These are phyloP conservation scores for Suricata suricatta DNA, from an alignment of 2,113 vertebrate species.

Conservation along the genomic window DNA sequence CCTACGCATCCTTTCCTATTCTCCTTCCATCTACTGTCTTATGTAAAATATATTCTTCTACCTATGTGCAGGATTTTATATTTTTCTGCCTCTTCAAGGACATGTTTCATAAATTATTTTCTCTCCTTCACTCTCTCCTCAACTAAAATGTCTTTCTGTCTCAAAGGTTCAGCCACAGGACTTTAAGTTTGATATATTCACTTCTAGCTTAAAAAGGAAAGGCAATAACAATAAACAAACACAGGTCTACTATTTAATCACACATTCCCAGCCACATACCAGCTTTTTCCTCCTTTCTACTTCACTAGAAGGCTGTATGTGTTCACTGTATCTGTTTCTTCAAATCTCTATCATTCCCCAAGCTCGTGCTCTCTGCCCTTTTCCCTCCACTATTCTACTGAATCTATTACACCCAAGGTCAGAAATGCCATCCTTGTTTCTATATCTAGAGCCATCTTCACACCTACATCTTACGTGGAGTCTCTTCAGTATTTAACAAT, in stretches of 20 bases:
- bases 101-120: neutral
- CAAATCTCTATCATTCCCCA: neutral
- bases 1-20: neutral
- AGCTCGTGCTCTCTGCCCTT: neutral
- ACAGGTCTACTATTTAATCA: neutral
- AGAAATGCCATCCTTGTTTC: neutral
- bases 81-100: neutral
- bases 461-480: neutral
- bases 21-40: neutral
- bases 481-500: neutral
- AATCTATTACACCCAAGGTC: neutral
- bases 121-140: neutral
- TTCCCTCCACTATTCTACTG: neutral
- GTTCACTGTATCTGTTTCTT: neutral
- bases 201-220: neutral
- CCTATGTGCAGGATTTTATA: neutral
- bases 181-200: constrained; percentile 16
- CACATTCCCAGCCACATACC: neutral
- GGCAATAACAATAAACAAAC: neutral
- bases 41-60: neutral
- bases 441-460: constrained; percentile 8
- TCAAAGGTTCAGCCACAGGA: neutral
- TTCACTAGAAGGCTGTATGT: neutral
- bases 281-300: neutral
- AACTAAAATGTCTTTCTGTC: neutral